Base-by-base conservation (phyloP, 2,888 invertebrate genomes). In the Dasypolia templi region DNA sequence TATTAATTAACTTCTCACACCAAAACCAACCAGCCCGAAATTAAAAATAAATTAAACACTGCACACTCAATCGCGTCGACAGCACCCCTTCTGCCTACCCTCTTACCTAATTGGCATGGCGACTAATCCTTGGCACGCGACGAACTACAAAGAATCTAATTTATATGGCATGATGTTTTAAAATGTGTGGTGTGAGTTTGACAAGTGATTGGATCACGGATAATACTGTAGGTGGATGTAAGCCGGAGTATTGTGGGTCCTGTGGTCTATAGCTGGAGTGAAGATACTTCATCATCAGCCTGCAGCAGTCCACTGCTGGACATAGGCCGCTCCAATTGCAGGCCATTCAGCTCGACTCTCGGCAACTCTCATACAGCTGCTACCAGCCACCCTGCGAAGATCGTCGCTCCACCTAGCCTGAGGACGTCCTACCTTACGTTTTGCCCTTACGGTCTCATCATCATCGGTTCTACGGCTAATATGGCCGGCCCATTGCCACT, bases 41-140 rank as follows among this genome's bases (percentile, higher is more conserved):
- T 83, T 84, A 87, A 87, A 85, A 83, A 77, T 82, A 82, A 88
- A 89, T 89, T 85, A 88, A 81, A 80, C 53, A 80, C 65, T n/a
- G 66, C 75, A 72, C 86, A 77, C 73, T 84, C 83, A 73, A 88
- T 88, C 81, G 79, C 73, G 42, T 59, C 77, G 39, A 70, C 72
- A 69, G 72, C 68, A 71, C 67, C 51, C 71, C 53, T 26, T 46
- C 75, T 59, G 55, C 29, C 44, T 26, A 44, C 82, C 70, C 78
- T 42, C 77, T 14, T 7, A 7, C 14, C 75, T 80, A 80, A 83
- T 83, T 81, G 83, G 73, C 74, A 58, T 46, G 61, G 71, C 72
- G 81, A 63, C 77, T 89, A 85, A 90, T 89, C 90, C 88, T 51
- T 70, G 78, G 9, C 90, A 90, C 90, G 89, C 86, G 89, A 59